Conservation (phyloP, 1,140 invertebrate species). For the Paraescarpia echinospica region DNA sequence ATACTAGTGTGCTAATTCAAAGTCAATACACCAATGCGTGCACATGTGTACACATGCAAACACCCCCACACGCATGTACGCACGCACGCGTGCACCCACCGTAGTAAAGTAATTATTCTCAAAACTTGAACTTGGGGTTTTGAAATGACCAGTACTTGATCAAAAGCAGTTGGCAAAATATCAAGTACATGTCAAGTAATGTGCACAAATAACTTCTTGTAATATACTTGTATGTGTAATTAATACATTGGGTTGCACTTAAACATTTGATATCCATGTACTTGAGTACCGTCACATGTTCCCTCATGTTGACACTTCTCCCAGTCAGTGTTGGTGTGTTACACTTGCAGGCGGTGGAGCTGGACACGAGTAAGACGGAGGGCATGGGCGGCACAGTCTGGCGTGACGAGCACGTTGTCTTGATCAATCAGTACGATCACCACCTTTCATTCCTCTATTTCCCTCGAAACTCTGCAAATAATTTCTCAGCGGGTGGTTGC, state of each 20-base stretch:
- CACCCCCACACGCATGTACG: too few relatives aligned
- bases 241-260: too few relatives aligned
- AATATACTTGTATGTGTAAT: too few relatives aligned
- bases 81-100: too few relatives aligned
- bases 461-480: background rate
- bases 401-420: constrained; percentile 46
- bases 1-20: too few relatives aligned
- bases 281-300: too few relatives aligned
- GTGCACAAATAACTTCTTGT: constrained; percentile 3
- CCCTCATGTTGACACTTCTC: too few relatives aligned
- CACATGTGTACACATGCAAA: too few relatives aligned
- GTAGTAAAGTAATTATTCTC: too few relatives aligned
- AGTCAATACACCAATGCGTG: too few relatives aligned
- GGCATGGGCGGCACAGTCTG: constrained; percentile 52
- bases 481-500: background rate
- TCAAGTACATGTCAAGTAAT: background rate
- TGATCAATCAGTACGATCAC: constrained; percentile 46
- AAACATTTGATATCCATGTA: too few relatives aligned
- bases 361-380: constrained; percentile 44
- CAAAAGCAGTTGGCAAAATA: background rate
- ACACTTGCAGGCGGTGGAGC: constrained; percentile 37
- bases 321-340: background rate
- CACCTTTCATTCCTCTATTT: background rate
- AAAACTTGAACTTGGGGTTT: background rate
- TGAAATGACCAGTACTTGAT: background rate